Base-by-base conservation (phyloP, 2,888 invertebrate species). In the Flabesymbios commensalis region DNA sequence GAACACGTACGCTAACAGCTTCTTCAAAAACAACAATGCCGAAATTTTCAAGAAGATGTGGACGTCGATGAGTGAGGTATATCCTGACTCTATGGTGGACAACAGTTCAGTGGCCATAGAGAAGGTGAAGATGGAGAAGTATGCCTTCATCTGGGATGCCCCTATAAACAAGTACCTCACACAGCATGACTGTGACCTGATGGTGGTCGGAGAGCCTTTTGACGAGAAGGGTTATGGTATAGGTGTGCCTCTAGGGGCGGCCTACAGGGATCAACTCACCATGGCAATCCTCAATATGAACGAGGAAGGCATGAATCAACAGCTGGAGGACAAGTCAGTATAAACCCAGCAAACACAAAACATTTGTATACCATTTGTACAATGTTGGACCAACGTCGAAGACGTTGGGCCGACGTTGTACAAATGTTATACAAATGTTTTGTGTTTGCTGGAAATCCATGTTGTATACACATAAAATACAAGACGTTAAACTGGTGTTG, bases 171-270 rank as follows among this genome's bases (percentile, higher is more conserved):
- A 75, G 60, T 75, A 76, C 65, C 75, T 77, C 19, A 75, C 77
- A 28, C 66, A 76, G 65, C 72, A 75, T 32, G 60, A 67, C 10
- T 73, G 95, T 77, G 95, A 96, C 81, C 84, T 75, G 42, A 79
- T 78, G 74, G 77, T 76, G 60, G 76, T 78, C 3, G 79, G 78
- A 2, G 78, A 78, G 22, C 75, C 76, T 24, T 80, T 80, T 68
- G 80, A 80, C 56, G 76, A 78, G 28, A 80, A 80, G 57, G 79
- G 79, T 0, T 79, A 78, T 63, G 80, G 80, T 2, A 79, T 80
- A 4, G 80, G 77, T 2, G 78, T 80, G 4, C 79, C 80, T 1
- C 75, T 77, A 41, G 79, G 80, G 3, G 80, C 78, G 19, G 75
- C 78, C 3, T 80, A 80, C 65, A 65, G 76, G 42, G 80, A 79